A percentile compares a stretch with the other conserved stretches of the same genome.
phyloP scores from a whole-genome alignment of 2,888 invertebrate genomes.

The Cynaeus angustus region DNA sequence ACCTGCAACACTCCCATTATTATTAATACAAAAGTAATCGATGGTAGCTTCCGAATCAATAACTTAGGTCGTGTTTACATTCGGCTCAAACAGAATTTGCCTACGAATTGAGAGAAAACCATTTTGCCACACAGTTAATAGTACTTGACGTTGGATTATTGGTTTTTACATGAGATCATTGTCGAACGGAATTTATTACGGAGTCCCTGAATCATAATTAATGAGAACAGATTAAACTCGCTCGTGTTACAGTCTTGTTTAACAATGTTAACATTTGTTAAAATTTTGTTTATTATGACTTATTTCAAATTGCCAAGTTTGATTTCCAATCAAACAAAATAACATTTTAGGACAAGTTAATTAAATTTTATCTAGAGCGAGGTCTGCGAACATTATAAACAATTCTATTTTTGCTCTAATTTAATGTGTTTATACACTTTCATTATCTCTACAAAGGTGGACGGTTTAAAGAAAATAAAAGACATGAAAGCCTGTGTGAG shows the following conservation, averaged over 20 bases:
- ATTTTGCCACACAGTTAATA: slow-evolving; percentile 16
- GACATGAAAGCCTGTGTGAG: slow-evolving; percentile 8
- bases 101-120: slow-evolving; percentile 12
- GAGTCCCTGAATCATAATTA: slow-evolving; percentile 21
- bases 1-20: slow-evolving; percentile 35
- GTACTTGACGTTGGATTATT: slow-evolving; percentile 32
- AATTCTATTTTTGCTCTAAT: no score
- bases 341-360: neutral
- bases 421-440: neutral
- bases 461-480: slow-evolving; percentile 22
- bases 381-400: no score
- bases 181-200: slow-evolving; percentile 25
- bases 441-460: neutral
- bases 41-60: slow-evolving; percentile 26
- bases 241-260: slow-evolving; percentile 8
- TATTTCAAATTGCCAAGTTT: neutral
- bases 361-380: no score
- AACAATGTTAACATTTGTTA: slow-evolving; percentile 10
- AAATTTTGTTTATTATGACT: neutral
- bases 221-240: slow-evolving; percentile 7
- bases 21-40: slow-evolving; percentile 39
- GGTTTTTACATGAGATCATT: slow-evolving; percentile 28
- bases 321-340: neutral
- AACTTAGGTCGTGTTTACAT: slow-evolving; percentile 18
- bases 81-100: slow-evolving; percentile 1